phyloP scores from a whole-genome alignment of 2,113 vertebrate species.

The Marmota monax region DNA sequence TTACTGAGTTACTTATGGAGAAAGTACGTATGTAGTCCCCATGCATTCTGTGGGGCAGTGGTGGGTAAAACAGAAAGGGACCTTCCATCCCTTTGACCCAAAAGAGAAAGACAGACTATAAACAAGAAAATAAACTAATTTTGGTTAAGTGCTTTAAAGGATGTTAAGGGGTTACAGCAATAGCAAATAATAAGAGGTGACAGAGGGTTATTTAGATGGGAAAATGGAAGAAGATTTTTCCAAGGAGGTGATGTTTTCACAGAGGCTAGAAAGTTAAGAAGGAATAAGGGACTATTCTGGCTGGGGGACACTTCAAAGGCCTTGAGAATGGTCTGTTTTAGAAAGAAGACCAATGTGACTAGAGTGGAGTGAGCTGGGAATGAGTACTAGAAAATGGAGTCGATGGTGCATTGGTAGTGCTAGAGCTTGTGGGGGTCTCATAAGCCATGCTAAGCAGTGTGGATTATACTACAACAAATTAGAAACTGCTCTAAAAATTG shows the following conservation, averaged over 20 bases:
- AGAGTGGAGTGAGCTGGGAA: background rate
- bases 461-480: background rate
- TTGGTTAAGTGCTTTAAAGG: background rate
- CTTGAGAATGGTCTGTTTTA: background rate
- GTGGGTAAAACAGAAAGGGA: background rate
- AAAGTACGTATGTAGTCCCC: background rate
- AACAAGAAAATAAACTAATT: background rate
- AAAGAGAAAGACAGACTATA: background rate
- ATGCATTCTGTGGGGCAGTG: background rate
- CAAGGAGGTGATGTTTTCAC: background rate
- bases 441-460: background rate
- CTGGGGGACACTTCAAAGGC: background rate
- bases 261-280: conserved; percentile 1
- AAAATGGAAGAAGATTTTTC: conserved; percentile 2
- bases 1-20: background rate
- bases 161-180: background rate
- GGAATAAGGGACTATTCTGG: background rate
- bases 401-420: background rate
- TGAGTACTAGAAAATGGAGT: background rate
- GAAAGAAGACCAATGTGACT: background rate
- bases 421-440: background rate
- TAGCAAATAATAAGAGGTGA: background rate
- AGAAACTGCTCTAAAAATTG: background rate
- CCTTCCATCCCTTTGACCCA: background rate
- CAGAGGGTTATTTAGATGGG: background rate